A percentile compares a stretch with the other conserved stretches of the same genome.
Evolutionary conservation across 2,797 vertebrate species (phyloP).

Genomic region (Notamacropus eugenii): DNA sequence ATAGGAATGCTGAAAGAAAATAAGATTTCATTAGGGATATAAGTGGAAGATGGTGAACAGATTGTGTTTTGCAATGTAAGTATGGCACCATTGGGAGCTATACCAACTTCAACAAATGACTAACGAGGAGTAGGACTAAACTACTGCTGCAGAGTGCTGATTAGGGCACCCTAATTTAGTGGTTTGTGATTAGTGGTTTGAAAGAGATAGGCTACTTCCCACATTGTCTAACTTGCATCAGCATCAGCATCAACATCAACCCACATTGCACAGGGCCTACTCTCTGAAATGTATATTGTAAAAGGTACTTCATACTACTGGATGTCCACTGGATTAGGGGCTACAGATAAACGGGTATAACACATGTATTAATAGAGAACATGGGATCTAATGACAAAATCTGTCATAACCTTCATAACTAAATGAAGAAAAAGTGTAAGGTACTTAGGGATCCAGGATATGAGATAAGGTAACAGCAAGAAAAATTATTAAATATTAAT

Average conservation of each 20-base stretch:
- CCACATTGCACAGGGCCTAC: not conserved
- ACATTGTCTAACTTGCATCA: not conserved
- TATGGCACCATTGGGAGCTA: constrained; percentile 17
- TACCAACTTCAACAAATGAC: constrained; percentile 23
- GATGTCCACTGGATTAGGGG: not conserved
- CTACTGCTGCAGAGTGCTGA: not conserved
- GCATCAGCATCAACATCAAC: not conserved
- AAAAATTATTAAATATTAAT: not conserved
- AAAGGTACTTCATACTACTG: not conserved
- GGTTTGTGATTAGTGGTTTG: not conserved
- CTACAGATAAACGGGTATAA: not conserved
- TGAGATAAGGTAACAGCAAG: not conserved
- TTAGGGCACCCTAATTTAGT: not conserved
- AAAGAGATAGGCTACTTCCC: constrained; percentile 8
- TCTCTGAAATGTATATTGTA: not conserved
- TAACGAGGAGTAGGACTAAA: constrained; percentile 9
- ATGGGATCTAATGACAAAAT: not conserved
- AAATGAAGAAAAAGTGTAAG: not conserved
- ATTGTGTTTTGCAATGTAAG: constrained; percentile 40
- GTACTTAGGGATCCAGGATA: not conserved
- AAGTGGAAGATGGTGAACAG: constrained; percentile 10
- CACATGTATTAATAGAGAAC: not conserved
- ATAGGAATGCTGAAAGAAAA: constrained; percentile 39
- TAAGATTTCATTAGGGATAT: constrained; percentile 14
- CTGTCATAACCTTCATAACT: not conserved